A percentile compares a stretch with the other conserved stretches of the same genome.
phyloP scores from a whole-genome alignment of 2,888 invertebrate species.

The Noctua fimbriata region DNA sequence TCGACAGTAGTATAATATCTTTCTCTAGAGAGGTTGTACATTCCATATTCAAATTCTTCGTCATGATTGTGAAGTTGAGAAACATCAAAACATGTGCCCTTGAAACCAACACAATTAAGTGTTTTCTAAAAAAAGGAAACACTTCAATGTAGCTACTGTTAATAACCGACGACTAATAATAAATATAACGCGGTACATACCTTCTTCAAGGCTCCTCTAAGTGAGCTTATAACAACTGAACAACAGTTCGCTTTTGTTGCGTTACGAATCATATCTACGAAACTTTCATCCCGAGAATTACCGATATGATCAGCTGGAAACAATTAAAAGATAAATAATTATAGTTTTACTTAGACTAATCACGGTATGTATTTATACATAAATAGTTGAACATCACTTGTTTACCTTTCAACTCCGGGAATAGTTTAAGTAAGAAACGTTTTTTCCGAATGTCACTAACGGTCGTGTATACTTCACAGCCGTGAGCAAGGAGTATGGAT shows the following conservation, averaged over 20 bases:
- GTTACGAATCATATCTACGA: no score
- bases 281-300: no score
- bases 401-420: slow-evolving; percentile 78
- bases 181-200: no score
- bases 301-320: no score
- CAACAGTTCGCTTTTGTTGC: no score
- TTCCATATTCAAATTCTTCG: slow-evolving; percentile 68
- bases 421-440: slow-evolving; percentile 76
- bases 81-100: slow-evolving; percentile 50
- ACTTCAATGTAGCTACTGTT: not conserved
- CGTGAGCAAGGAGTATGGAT: slow-evolving; percentile 72
- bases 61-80: slow-evolving; percentile 69
- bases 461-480: slow-evolving; percentile 79
- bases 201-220: no score
- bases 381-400: no score
- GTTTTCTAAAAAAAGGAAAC: slow-evolving; percentile 58
- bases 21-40: slow-evolving; percentile 60
- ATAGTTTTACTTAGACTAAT: no score
- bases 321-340: no score
- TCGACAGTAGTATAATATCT: slow-evolving; percentile 69
- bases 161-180: not conserved
- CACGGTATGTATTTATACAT: no score
- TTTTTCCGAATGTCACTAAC: slow-evolving; percentile 81
- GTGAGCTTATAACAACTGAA: no score
- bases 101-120: slow-evolving; percentile 62